Base-by-base conservation (phyloP, 2,113 vertebrate genomes). In the Neofelis nebulosa region DNA sequence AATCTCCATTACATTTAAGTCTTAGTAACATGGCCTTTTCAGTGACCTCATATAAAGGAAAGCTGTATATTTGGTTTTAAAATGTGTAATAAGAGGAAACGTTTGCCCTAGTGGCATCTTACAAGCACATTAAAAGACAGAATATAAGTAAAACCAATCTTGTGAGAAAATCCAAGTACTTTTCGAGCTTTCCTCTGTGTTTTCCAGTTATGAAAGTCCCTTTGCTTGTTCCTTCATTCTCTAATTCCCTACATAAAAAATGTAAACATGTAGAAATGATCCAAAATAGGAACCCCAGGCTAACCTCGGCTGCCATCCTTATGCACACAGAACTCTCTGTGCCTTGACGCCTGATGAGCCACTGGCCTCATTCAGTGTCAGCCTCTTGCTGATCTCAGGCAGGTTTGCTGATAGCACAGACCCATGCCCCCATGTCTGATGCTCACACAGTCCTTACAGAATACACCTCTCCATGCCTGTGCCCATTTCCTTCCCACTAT, bases 21-120 rank as follows among this genome's bases (percentile, higher is more conserved):
- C 94, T 93, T 89, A 57, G 38, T 82, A 86, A 95, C 85, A 73
- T 82, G 4, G 19, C 31, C 7, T 61, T 95, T 83, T 45, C n/a
- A 94, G 83, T 80, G 31, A 86, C 15, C n/a, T 91, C 52, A 52
- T 31, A 11, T 33, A 86, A 92, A 95, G 63, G 41, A 45, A 88
- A 79, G 65, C 52, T 29, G 0, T 21, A 63, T n/a, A 65, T 14
- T 14, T 7, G 33, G 5, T 79, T 88, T 95, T n/a, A 61, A 92
- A 87, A 80, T 82, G 23, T 96, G 73, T 90, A 94, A 87, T 11
- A 76, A 33, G 88, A 79, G n/a, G 69, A 83, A 71, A 78, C 33
- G 10, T 66, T 33, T 97, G 36, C 33, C 81, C 69, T 80, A 79
- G 1, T 68, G 63, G 94, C 36, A 88, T 76, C 27, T 73, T 79